Conservation (phyloP, 2,888 invertebrate species). For the Conistra vaccinii region DNA sequence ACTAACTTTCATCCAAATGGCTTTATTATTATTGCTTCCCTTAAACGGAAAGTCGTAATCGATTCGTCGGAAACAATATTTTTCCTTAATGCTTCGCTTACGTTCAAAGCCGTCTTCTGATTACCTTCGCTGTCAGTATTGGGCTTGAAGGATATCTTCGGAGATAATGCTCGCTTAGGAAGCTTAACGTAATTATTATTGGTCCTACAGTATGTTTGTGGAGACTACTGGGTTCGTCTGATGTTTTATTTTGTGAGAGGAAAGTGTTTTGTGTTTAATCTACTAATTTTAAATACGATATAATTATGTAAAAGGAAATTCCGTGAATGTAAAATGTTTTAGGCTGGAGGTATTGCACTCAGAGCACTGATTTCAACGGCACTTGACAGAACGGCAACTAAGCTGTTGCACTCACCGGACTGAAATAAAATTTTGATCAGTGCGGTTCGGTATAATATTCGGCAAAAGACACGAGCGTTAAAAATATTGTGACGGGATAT, state of each 20-base stretch:
- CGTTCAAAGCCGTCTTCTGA: constrained; percentile 39
- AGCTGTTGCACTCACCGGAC: no score
- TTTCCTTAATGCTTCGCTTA: constrained; percentile 58
- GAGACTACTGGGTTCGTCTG: neutral
- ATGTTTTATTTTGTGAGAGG: neutral
- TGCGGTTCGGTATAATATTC: no score
- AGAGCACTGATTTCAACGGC: no score
- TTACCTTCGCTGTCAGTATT: constrained; percentile 52
- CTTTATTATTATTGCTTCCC: constrained; percentile 35
- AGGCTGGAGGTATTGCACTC: no score
- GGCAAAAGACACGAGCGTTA: no score
- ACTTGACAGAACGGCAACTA: no score
- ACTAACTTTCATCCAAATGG: constrained; percentile 10
- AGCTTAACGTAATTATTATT: constrained; percentile 52
- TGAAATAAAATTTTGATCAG: no score
- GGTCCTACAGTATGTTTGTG: neutral
- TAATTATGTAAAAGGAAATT: no score
- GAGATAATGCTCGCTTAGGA: constrained; percentile 49
- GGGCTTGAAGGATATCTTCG: constrained; percentile 42
- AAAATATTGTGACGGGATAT: no score
- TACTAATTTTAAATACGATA: no score
- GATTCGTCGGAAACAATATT: constrained; percentile 53
- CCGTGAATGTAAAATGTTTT: no score
- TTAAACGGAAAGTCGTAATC: constrained; percentile 44
- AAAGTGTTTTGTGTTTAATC: neutral